Evolutionary conservation across 2,113 vertebrate species (phyloP).

Genomic region (Nesogale talazaci): DNA sequence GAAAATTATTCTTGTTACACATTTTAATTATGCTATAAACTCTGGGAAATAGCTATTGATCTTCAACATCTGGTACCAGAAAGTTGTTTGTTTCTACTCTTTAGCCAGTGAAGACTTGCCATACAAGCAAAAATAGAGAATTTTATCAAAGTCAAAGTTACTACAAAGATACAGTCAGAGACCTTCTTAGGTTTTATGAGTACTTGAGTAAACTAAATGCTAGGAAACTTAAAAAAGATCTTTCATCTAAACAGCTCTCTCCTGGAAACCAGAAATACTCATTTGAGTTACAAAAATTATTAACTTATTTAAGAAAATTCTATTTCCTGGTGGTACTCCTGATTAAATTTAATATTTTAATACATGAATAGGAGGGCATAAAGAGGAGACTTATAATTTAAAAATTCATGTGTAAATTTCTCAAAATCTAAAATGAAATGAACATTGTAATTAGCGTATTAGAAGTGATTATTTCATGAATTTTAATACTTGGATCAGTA

Average conservation of each 20-base stretch:
- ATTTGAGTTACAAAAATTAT: slow-evolving; percentile 33
- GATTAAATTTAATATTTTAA: background rate
- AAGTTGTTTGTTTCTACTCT: slow-evolving; percentile 77
- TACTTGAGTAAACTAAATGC: slow-evolving; percentile 1
- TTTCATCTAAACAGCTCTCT: slow-evolving; percentile 65
- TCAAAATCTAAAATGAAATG: background rate
- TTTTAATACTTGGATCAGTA: slow-evolving; percentile 4
- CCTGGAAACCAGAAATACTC: slow-evolving; percentile 58
- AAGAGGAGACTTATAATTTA: background rate
- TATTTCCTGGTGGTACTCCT: slow-evolving; percentile 38
- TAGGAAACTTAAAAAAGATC: background rate
- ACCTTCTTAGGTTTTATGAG: background rate
- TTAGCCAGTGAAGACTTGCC: slow-evolving; percentile 72
- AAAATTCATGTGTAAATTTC: background rate
- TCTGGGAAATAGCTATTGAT: slow-evolving; percentile 88
- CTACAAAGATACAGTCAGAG: slow-evolving; percentile 26
- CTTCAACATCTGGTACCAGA: slow-evolving; percentile 85
- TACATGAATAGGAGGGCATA: background rate
- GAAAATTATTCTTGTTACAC: slow-evolving; percentile 88
- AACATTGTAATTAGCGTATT: slow-evolving; percentile 7
- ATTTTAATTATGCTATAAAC: slow-evolving; percentile 91
- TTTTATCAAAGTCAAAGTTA: slow-evolving; percentile 74
- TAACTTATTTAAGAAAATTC: slow-evolving; percentile 63
- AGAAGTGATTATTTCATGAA: background rate
- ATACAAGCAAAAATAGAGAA: slow-evolving; percentile 76